Percentiles rank a stretch among this genome's conserved stretches.
phyloP scores from a whole-genome alignment of 1,140 invertebrate genomes.

The Spodoptera frugiperda region DNA sequence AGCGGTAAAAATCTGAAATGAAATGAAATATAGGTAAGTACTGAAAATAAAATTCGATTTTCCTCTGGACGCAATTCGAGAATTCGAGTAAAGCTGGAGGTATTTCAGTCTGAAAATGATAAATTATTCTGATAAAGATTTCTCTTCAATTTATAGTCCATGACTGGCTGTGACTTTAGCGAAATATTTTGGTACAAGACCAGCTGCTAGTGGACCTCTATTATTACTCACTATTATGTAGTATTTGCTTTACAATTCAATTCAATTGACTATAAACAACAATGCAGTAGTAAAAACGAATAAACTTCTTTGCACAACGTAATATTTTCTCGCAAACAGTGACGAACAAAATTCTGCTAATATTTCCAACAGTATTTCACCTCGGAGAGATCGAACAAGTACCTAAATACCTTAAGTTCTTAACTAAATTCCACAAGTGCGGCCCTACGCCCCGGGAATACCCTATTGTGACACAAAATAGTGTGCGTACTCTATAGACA shows the following conservation, averaged over 20 bases:
- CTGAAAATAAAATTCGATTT: constrained; percentile 22
- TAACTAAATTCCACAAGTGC: constrained; percentile 57
- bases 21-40: constrained; percentile 1
- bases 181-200: neutral
- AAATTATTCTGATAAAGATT: constrained; percentile 36
- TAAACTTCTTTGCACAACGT: neutral
- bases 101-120: constrained; percentile 27
- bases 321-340: neutral
- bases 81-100: constrained; percentile 22
- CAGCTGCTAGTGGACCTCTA: neutral
- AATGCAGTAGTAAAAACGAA: too few species aligned
- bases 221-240: neutral
- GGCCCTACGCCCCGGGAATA: constrained; percentile 50
- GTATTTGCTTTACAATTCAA: too few species aligned
- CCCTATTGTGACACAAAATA: constrained; percentile 58
- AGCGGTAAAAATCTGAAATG: constrained; percentile 19
- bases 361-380: constrained; percentile 7
- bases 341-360: neutral
- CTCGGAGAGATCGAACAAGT: constrained; percentile 36
- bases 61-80: constrained; percentile 1
- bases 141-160: constrained; percentile 25
- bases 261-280: too few species aligned
- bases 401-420: constrained; percentile 55
- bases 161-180: constrained; percentile 4
- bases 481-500: constrained; percentile 47